These are phyloP conservation scores for Junonia oenone DNA, from an alignment of 2,888 invertebrate genomes.

Conservation along the genomic window DNA sequence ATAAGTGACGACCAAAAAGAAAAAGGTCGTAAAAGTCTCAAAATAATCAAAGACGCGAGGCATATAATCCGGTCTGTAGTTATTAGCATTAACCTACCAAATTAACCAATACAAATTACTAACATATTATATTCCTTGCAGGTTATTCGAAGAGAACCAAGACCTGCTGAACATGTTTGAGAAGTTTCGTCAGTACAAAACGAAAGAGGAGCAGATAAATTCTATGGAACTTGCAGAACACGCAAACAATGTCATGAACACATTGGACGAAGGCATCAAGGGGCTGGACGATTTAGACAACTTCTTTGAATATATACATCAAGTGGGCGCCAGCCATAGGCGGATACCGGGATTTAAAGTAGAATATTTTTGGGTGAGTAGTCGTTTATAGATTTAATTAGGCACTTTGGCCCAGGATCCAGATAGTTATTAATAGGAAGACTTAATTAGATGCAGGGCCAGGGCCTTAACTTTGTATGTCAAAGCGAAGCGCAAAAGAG, in stretches of 20 bases:
- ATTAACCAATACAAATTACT: neutral
- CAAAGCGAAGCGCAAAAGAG: too few relatives aligned
- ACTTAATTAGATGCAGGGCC: too few relatives aligned
- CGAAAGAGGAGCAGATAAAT: conserved; percentile 88
- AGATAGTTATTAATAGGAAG: too few relatives aligned
- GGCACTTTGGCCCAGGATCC: too few relatives aligned
- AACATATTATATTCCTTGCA: conserved; percentile 50
- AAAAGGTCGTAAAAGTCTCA: too few relatives aligned
- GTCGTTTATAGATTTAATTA: neutral
- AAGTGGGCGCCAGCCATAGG: conserved; percentile 90
- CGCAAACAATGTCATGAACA: conserved; percentile 93
- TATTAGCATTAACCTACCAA: too few relatives aligned
- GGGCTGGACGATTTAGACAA: conserved; percentile 91
- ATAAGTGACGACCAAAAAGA: too few relatives aligned
- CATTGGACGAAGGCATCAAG: conserved; percentile 92
- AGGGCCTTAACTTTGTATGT: too few relatives aligned
- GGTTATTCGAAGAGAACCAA: conserved; percentile 91
- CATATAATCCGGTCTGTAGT: too few relatives aligned
- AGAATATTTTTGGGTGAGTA: conserved; percentile 92
- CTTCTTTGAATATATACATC: conserved; percentile 89
- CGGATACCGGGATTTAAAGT: conserved; percentile 92
- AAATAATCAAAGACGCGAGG: too few relatives aligned
- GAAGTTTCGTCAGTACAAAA: conserved; percentile 88
- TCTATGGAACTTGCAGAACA: conserved; percentile 92
- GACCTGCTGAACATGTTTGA: conserved; percentile 89